Base-by-base conservation (phyloP, 2,113 vertebrate genomes). In the Anarrhichthys ocellatus region DNA sequence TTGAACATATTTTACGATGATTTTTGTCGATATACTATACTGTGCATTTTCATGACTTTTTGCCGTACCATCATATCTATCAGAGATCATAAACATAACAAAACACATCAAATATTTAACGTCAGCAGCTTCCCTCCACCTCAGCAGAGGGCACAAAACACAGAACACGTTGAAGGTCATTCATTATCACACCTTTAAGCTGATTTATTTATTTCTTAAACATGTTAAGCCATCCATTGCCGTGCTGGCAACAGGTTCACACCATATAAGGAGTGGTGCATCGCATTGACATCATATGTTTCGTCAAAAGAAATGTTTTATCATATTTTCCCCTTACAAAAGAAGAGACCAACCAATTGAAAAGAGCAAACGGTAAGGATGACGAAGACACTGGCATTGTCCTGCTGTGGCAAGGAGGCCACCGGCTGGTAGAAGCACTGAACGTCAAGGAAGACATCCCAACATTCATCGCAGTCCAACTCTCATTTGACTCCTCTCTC, bases 161-260 rank as follows among this genome's bases (percentile, higher is more conserved):
- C 62, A 80, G 85, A 76, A 81, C 52, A 36, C 67, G 34, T 70
- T 58, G 65, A 54, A 83, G 79, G 48, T 6, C 46, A 73, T 71
- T 75, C 50, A 70, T 74, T 95, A 95, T 96, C 96, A 97, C 96
- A 96, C 95, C 94, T 92, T 97, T 96, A 96, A 97, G 74, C 80
- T 85, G 81, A 91, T 93, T 90, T 92, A 92, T 94, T 98, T 97
- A 94, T 96, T 95, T 94, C 91, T 96, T 97, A 97, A 96, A 97
- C 97, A 97, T 92, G 64, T 91, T 91, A 96, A 96, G 96, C 91
- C 92, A 93, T 95, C 96, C 93, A 96, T 97, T 96, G 96, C 96
- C 96, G 94, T 96, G 96, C 96, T 96, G 96, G 96, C 97, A 97
- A 97, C 95, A 96, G 95, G 92, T 96, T 96, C 95, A 97, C 94